These are phyloP conservation scores for Apantesis nais DNA, from an alignment of 2,888 invertebrate species.

Conservation along the genomic window DNA sequence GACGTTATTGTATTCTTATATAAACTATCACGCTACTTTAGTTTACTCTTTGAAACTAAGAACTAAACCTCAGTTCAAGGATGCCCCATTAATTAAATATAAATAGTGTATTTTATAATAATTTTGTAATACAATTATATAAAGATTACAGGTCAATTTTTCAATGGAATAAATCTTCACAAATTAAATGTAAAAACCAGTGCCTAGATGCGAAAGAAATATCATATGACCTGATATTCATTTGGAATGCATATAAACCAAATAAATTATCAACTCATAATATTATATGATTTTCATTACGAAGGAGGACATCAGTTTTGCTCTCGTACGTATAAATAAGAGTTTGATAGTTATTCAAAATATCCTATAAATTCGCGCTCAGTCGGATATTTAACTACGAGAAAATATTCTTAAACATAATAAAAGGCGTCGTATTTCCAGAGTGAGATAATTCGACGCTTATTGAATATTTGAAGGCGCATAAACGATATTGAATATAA, in stretches of 20 bases:
- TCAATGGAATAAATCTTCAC: background rate
- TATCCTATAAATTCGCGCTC: constrained; percentile 5
- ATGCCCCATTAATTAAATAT: background rate
- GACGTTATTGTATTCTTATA: background rate
- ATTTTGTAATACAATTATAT: background rate
- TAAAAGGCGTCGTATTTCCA: constrained; percentile 24
- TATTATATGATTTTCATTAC: background rate
- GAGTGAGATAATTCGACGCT: constrained; percentile 20
- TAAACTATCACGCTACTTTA: background rate
- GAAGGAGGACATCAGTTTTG: background rate
- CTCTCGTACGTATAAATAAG: background rate
- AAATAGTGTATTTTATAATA: too few species aligned
- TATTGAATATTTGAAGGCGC: constrained; percentile 32
- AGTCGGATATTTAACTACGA: constrained; percentile 14
- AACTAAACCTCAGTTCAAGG: background rate
- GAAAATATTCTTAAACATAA: constrained; percentile 23
- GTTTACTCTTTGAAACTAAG: background rate
- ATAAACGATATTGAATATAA: constrained; percentile 26
- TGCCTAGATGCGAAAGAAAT: background rate
- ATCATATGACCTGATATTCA: background rate
- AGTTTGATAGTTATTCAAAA: background rate
- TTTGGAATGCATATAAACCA: too few species aligned
- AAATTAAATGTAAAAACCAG: background rate
- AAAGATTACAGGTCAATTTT: background rate
- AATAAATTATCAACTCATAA: background rate